These are phyloP conservation scores for Semnornis frantzii DNA, from an alignment of 2,113 vertebrate genomes.

Conservation along the genomic window DNA sequence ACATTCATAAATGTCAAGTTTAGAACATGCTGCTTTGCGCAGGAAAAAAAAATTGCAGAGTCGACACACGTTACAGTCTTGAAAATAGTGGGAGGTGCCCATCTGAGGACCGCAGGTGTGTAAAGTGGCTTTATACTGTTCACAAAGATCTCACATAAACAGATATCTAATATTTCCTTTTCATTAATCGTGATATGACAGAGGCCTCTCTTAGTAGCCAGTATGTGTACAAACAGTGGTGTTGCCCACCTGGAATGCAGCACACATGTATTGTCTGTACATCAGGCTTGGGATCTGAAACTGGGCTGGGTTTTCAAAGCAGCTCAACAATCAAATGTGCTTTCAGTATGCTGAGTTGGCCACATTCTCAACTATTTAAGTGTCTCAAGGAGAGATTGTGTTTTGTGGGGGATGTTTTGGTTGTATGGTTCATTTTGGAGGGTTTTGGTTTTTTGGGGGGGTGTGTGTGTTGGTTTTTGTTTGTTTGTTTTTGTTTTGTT, in stretches of 20 bases:
- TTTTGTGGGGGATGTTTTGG: neutral
- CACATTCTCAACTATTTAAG: neutral
- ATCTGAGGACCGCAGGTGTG: neutral
- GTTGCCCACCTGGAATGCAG: neutral
- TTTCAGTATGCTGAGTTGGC: too few relatives aligned
- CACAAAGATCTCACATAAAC: neutral
- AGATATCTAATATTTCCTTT: neutral
- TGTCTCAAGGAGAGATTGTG: neutral
- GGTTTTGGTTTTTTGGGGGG: neutral
- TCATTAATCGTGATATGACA: neutral
- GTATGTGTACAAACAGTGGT: fast-evolving
- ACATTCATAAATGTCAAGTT: neutral
- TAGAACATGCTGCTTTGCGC: neutral
- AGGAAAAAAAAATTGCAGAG: neutral
- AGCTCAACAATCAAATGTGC: neutral
- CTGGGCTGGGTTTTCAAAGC: neutral
- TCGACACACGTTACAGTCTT: neutral
- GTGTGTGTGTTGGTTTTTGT: neutral
- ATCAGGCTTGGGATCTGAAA: neutral
- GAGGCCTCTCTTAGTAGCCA: neutral
- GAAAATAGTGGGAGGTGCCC: neutral
- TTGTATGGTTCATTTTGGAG: neutral
- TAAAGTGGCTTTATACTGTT: neutral
- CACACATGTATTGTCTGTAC: fast-evolving
- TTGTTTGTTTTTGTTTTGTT: neutral